These are phyloP conservation scores for Neosalanx taihuensis DNA, from an alignment of 2,797 vertebrate genomes.

Conservation along the genomic window DNA sequence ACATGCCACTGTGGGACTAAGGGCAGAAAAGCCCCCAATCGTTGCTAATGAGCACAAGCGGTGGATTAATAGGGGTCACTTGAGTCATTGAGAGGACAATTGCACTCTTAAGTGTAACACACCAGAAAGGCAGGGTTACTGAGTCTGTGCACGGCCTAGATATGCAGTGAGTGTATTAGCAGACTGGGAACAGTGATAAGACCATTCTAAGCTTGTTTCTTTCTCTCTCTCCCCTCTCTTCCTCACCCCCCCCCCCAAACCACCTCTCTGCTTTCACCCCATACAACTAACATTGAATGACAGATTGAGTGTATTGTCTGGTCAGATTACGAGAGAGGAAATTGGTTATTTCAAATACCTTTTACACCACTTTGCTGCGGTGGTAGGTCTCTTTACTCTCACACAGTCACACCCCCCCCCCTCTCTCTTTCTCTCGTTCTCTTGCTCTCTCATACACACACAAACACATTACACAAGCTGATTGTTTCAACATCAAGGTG, in stretches of 20 bases:
- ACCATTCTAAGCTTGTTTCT: not conserved
- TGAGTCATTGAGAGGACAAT: not conserved
- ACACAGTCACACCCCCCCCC: not conserved
- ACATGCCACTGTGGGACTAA: slow-evolving; percentile 12
- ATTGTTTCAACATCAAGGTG: slow-evolving; percentile 14
- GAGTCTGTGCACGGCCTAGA: not conserved
- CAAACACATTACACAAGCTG: slow-evolving; percentile 5
- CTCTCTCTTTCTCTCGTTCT: not conserved
- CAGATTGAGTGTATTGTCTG: not conserved
- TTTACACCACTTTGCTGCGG: not conserved
- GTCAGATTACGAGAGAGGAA: not conserved
- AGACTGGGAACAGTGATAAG: slow-evolving; percentile 9
- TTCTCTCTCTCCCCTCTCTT: slow-evolving; percentile 1
- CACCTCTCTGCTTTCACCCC: slow-evolving; percentile 7
- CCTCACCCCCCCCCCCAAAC: not conserved
- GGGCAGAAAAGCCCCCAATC: slow-evolving; percentile 1
- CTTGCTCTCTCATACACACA: not conserved
- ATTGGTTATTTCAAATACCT: slow-evolving; percentile 13
- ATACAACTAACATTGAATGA: slow-evolving; percentile 28
- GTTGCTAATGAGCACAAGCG: slow-evolving; percentile 4
- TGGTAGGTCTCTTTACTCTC: not conserved
- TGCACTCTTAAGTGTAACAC: not conserved
- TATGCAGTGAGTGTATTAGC: not conserved
- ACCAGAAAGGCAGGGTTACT: not conserved
- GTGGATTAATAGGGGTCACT: not conserved